Evolutionary conservation across 2,113 vertebrate species (phyloP).

Genomic region (Phrynosoma platyrhinos): DNA sequence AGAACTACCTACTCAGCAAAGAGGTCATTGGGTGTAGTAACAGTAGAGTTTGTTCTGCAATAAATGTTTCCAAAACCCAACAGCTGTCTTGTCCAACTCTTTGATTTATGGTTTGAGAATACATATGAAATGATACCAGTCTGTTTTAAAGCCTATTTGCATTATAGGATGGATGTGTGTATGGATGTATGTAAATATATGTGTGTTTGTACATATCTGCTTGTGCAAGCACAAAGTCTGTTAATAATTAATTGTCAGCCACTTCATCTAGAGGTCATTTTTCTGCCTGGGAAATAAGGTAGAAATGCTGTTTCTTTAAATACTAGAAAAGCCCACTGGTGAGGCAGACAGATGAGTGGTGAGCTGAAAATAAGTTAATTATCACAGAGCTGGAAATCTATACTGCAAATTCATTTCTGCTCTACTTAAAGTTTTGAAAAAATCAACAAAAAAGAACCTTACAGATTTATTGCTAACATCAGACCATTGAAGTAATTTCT

Average conservation of each 20-base stretch:
- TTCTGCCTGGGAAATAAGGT: not conserved
- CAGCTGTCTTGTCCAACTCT: not conserved
- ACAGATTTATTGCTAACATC: not conserved
- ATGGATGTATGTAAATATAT: too few species aligned
- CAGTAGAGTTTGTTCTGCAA: not conserved
- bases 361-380: constrained; percentile 16
- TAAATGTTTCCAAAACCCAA: not conserved
- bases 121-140: not conserved
- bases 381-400: constrained; percentile 27
- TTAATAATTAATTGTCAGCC: not conserved
- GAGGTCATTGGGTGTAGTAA: not conserved
- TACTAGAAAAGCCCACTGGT: not conserved
- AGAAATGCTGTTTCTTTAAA: not conserved
- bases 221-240: not conserved
- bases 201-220: too few species aligned
- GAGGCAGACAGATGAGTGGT: not conserved
- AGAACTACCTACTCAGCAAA: not conserved
- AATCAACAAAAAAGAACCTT: constrained; percentile 10
- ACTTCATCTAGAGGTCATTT: not conserved
- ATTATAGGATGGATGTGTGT: too few species aligned
- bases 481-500: not conserved
- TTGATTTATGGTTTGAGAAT: not conserved
- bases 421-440: constrained; percentile 33
- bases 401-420: constrained; percentile 17
- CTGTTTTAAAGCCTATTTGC: not conserved